A percentile compares a stretch with the other conserved stretches of the same genome.
These are phyloP conservation scores for Drosophila gaucha DNA, from an alignment of 2,888 invertebrate species.

Conservation along the genomic window DNA sequence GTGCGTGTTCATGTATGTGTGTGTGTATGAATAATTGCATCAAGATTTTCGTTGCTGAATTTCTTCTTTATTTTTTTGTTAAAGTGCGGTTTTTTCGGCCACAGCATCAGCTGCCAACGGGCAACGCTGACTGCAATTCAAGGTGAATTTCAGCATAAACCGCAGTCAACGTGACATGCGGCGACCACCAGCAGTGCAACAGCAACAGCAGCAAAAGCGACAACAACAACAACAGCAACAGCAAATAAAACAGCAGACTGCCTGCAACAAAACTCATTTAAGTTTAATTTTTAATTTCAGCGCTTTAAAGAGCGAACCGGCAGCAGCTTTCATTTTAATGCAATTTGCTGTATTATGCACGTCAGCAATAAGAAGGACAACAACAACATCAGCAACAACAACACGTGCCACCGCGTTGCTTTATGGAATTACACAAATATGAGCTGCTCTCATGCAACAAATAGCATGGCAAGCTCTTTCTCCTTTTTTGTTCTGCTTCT, in stretches of 20 bases:
- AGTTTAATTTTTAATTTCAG: conserved; percentile 76
- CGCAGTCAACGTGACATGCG: conserved; percentile 72
- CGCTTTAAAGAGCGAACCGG: conserved; percentile 52
- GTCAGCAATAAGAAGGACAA: conserved; percentile 30
- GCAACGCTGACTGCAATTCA: conserved; percentile 52
- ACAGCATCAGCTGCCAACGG: conserved; percentile 55
- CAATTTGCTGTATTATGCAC: conserved; percentile 48
- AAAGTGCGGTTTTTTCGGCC: conserved; percentile 33
- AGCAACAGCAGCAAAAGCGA: conserved; percentile 3
- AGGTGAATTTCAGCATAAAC: conserved; percentile 75
- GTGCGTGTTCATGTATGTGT: conserved; percentile 35
- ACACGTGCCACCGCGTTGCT: conserved; percentile 29
- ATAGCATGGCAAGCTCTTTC: conserved; percentile 17
- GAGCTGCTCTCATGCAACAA: conserved; percentile 43
- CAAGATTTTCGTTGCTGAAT: conserved; percentile 66
- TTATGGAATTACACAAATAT: conserved; percentile 65
- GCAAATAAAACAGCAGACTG: conserved; percentile 7
- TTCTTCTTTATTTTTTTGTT: conserved; percentile 10
- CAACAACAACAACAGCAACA: conserved; percentile 14
- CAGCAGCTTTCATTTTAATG: conserved; percentile 53
- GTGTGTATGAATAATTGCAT: conserved; percentile 78
- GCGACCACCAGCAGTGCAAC: conserved; percentile 70
- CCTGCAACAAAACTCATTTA: conserved; percentile 57
- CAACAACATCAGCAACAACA: conserved; percentile 12
- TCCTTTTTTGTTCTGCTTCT: conserved; percentile 1